Evolutionary conservation across 2,113 vertebrate species (phyloP), one percentile per base, ranked within the genome.

Genomic region (Marmota monax): DNA sequence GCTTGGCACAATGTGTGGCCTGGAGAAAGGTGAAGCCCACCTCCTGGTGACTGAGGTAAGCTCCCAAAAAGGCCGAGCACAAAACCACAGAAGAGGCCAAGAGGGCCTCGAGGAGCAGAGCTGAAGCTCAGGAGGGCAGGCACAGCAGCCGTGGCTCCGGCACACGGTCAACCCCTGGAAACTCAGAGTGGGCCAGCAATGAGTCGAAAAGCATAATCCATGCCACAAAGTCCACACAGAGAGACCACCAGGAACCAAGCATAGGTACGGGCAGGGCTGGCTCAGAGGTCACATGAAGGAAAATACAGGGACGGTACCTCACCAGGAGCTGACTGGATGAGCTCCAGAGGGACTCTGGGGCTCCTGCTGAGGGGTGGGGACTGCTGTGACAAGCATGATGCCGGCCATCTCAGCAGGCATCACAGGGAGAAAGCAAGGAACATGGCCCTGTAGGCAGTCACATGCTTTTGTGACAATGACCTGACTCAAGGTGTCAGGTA

Each of bases 331-430:
- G 0, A 42, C 29, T 0, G 18, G 53, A 77, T 17, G 56, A 76
- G 61, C 4, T 16, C 39, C 72, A 32, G 61, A 42, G 37, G 0
- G 1, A 7, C 51, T 6, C 34, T 39, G 0, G 0, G 67, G 67
- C 51, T 61, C 67, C 42, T 2, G 77, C 92, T 3, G 63, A 51
- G 61, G 29, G 27, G 63, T 37, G 22, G 25, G 16, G 27, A 18
- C 18, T 5, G 7, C 45, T 8, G n/a, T 4, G 11, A 4, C 0
- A 3, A 18, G 53, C 53, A 11, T 1, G 4, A n/a, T 2, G 32
- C 4, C 0, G 39, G 70, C 77, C 17, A 10, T 48, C 63, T 32
- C 2, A 34, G 61, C 51, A 10, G 7, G 69, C 9, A 23, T 23
- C 80, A 13, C 42, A 34, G 45, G 78, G 34, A 23, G 37, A 32